Evolutionary conservation across 2,797 vertebrate species (phyloP).

Genomic region (Carduelis carduelis): DNA sequence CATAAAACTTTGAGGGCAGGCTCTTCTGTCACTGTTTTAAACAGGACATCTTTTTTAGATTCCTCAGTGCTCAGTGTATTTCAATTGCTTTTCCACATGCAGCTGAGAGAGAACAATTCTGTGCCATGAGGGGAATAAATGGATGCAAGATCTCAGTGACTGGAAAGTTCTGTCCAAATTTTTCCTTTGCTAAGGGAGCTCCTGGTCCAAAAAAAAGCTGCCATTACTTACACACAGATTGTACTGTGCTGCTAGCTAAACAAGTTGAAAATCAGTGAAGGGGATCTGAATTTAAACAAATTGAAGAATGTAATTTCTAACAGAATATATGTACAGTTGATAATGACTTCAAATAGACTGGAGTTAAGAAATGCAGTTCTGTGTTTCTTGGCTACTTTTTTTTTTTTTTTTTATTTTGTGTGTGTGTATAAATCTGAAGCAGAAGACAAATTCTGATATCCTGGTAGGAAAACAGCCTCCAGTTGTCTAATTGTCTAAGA

Average conservation of each 20-base stretch:
- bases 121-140: neutral
- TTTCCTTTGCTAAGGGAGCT: neutral
- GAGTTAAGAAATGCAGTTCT: neutral
- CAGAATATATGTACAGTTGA: neutral
- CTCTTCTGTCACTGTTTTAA: neutral
- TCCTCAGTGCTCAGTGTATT: neutral
- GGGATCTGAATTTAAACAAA: neutral
- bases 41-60: neutral
- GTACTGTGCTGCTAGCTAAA: neutral
- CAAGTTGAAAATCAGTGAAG: neutral
- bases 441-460: neutral
- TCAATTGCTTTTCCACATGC: neutral
- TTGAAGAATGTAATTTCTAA: neutral
- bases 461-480: neutral
- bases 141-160: neutral
- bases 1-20: neutral
- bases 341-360: neutral
- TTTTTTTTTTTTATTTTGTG: neutral
- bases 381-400: neutral
- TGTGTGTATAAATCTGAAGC: neutral
- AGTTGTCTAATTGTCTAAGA: neutral
- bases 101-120: neutral
- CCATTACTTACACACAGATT: neutral
- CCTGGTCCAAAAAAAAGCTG: neutral
- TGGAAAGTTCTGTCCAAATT: neutral